phyloP scores from a whole-genome alignment of 1,140 invertebrate species.

The Apis laboriosa region DNA sequence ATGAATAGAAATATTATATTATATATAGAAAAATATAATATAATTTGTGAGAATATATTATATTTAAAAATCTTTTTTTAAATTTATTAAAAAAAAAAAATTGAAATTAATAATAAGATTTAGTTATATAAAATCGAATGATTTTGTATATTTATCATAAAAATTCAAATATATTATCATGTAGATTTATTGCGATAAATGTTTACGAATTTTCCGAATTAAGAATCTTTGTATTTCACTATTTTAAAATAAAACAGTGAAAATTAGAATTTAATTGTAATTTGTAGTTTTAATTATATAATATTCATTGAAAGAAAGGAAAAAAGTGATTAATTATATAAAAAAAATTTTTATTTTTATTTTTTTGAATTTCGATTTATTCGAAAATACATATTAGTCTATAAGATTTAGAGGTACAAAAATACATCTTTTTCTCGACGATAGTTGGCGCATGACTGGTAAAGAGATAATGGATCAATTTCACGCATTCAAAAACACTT shows the following conservation, averaged over 20 bases:
- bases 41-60: no score
- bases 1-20: background rate
- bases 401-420: background rate
- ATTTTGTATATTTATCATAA: background rate
- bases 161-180: background rate
- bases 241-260: background rate
- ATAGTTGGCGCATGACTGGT: no score
- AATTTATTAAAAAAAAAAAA: no score
- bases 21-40: no score
- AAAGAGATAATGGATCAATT: background rate
- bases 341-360: no score
- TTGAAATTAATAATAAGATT: slow-evolving; percentile 28
- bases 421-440: background rate
- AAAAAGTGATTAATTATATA: background rate
- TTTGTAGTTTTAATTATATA: no score
- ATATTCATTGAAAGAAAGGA: background rate
- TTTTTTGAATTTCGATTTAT: no score
- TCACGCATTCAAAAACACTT: background rate
- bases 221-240: background rate
- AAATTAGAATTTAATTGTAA: background rate
- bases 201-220: background rate
- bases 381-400: no score
- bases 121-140: slow-evolving; percentile 31
- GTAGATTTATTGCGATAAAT: background rate
- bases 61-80: no score